Evolutionary conservation across 2,113 vertebrate genomes (phyloP), one percentile per base, ranked within the genome.

Genomic region (Physeter macrocephalus): DNA sequence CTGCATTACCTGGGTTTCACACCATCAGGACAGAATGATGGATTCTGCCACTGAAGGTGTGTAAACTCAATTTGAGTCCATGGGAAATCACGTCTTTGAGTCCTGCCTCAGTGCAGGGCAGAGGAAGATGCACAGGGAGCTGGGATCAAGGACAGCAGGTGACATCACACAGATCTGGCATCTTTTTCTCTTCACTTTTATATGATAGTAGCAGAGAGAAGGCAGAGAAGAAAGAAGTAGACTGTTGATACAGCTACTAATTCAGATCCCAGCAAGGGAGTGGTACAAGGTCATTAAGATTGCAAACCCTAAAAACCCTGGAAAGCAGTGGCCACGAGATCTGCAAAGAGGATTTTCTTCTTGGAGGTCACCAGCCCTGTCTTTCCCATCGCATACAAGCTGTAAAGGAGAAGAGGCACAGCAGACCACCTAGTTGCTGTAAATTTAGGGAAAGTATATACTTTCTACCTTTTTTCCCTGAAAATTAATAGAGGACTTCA

Each of bases 41-140:
- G 27, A 0, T 6, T 69, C n/a, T 5, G 8, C 10, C 52, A 17
- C 0, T 71, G 12, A 3, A 8, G 6, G 11, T 49, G 8, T 5
- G 7, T 46, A 83, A 88, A 59, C 14, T 39, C 18, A 61, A 18
- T 5, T 29, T 39, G 8, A 23, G 34, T 89, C 3, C 15, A 29
- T 12, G 34, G 12, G 20, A 69, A 62, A n/a, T 29, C 27, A 17
- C 5, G 5, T 15, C 20, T 83, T 21, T 84, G 77, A 18, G 17
- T 14, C 23, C 9, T 57, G 36, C 11, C 43, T 92, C 29, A 3
- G 43, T 31, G 29, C 34, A 69, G n/a, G 59, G n/a, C 39, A 83
- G 39, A n/a, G 14, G 36, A 3, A 72, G 11, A 41, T 36, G 0
- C 2, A 2, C 17, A 66, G 18, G 64, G 14, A 75, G 21, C 31